Evolutionary conservation across 2,888 invertebrate genomes (phyloP).

Genomic region (Philhelius pedissequus): DNA sequence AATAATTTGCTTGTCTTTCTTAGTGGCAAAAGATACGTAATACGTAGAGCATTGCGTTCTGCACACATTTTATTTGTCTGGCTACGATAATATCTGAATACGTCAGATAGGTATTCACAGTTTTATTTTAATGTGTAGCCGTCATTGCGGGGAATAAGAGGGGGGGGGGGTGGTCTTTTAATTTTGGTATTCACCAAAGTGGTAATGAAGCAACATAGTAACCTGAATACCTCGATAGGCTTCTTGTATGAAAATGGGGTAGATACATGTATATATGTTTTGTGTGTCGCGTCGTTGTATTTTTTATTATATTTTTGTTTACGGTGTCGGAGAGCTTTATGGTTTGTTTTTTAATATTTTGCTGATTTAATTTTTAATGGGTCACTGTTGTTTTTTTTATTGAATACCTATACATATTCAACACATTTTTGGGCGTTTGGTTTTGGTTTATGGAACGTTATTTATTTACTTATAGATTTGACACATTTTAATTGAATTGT

Average conservation of each 20-base stretch:
- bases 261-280: neutral
- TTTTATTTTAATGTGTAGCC: neutral
- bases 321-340: neutral
- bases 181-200: conserved; percentile 39
- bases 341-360: neutral
- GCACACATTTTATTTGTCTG: conserved; percentile 25
- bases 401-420: too few species aligned
- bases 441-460: neutral
- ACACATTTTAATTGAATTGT: neutral
- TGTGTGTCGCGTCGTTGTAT: conserved; percentile 27
- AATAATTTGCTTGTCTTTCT: conserved; percentile 1
- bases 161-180: neutral
- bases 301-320: conserved; percentile 4
- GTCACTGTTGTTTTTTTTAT: neutral
- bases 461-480: neutral
- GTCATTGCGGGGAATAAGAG: neutral
- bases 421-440: neutral
- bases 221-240: conserved; percentile 59
- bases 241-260: conserved; percentile 44
- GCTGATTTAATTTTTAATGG: neutral
- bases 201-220: conserved; percentile 67
- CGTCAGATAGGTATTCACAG: conserved; percentile 36
- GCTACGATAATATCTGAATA: conserved; percentile 15
- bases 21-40: neutral
- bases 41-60: conserved; percentile 15